Evolutionary conservation across 2,113 vertebrate genomes (phyloP).

Genomic region (Ginglymostoma cirratum): DNA sequence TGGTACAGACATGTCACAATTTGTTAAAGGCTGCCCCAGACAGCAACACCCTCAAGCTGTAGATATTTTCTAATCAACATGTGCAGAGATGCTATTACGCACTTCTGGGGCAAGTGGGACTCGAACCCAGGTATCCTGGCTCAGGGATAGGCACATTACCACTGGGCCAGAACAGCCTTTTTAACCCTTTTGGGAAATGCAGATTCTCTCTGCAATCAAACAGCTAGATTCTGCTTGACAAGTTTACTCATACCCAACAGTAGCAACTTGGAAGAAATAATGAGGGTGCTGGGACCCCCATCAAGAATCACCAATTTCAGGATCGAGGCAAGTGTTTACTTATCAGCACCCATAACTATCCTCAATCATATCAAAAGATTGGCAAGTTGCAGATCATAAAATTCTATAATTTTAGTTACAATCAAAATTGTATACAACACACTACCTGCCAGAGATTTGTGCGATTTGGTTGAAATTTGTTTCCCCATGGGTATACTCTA

Average conservation of each 20-base stretch:
- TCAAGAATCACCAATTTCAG: background rate
- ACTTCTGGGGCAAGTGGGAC: no score
- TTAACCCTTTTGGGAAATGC: background rate
- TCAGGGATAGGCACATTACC: no score
- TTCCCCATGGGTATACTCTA: conserved; percentile 85
- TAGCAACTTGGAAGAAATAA: background rate
- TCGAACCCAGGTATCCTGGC: no score
- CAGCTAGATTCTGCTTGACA: background rate
- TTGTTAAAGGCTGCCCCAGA: no score
- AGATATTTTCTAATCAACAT: no score
- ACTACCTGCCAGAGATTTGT: conserved; percentile 90
- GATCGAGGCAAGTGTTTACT: background rate
- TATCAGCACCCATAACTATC: background rate
- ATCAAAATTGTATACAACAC: background rate
- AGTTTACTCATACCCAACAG: background rate
- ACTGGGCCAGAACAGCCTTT: no score
- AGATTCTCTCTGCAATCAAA: background rate
- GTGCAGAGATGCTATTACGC: no score
- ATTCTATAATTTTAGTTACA: no score
- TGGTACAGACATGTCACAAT: no score
- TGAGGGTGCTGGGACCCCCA: background rate
- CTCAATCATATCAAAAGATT: background rate
- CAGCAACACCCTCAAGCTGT: no score
- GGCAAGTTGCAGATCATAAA: background rate
- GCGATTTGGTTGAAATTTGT: conserved; percentile 79